These are phyloP conservation scores for Acrobasis consociella DNA, from an alignment of 2,888 invertebrate genomes.

Conservation along the genomic window DNA sequence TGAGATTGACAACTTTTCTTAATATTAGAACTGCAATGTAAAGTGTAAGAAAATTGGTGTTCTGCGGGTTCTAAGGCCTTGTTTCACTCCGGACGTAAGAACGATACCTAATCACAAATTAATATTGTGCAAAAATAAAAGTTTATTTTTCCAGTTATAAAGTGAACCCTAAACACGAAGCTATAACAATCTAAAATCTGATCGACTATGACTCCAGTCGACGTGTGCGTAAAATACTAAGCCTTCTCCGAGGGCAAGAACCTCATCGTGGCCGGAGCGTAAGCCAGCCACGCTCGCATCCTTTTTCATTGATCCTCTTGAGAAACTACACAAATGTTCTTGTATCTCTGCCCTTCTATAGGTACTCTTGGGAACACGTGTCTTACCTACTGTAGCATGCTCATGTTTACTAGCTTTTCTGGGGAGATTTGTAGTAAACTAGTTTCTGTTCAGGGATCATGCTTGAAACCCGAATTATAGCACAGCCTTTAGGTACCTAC, in stretches of 20 bases:
- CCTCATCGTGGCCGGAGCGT: background rate
- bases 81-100: no score
- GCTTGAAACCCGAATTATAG: background rate
- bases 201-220: background rate
- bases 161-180: background rate
- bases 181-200: conserved; percentile 1
- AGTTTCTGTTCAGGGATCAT: background rate
- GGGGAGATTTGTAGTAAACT: conserved; percentile 1
- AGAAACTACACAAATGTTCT: background rate
- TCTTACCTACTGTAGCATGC: background rate
- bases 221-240: conserved; percentile 1
- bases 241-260: background rate
- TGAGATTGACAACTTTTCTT: no score
- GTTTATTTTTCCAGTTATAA: background rate
- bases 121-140: background rate
- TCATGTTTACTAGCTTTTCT: background rate
- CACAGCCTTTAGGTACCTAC: background rate
- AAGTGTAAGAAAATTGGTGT: no score
- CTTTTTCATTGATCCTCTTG: background rate
- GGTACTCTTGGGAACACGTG: background rate
- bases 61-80: no score
- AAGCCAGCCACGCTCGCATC: background rate
- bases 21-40: no score
- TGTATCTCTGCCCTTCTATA: background rate
- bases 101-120: no score